These are phyloP conservation scores for Acronicta leporina DNA, from an alignment of 2,888 invertebrate species.

Conservation along the genomic window DNA sequence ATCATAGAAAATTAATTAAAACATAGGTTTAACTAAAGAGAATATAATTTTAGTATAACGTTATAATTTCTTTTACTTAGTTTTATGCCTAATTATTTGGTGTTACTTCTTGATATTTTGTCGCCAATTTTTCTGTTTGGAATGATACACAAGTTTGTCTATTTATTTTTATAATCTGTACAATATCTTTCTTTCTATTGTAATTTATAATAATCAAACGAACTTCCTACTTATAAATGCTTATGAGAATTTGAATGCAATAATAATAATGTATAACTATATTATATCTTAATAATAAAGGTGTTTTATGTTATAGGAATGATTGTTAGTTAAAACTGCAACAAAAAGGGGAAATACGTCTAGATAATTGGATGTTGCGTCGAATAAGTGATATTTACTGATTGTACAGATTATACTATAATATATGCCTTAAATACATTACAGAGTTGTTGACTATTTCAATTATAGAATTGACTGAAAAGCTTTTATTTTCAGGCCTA, in stretches of 20 bases:
- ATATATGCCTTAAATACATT: constrained; percentile 62
- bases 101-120: constrained; percentile 39
- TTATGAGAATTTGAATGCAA: constrained; percentile 55
- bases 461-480: constrained; percentile 70
- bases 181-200: constrained; percentile 49
- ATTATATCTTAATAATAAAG: constrained; percentile 52
- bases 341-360: constrained; percentile 43
- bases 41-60: constrained; percentile 51
- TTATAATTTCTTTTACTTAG: constrained; percentile 42
- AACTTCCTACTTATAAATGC: constrained; percentile 55
- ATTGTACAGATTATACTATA: constrained; percentile 57
- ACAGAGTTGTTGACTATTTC: constrained; percentile 64
- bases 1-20: constrained; percentile 58
- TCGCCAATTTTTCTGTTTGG: constrained; percentile 28
- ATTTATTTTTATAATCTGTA: constrained; percentile 55
- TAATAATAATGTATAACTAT: constrained; percentile 50
- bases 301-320: constrained; percentile 51
- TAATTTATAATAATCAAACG: constrained; percentile 47
- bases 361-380: constrained; percentile 31
- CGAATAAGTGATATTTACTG: constrained; percentile 53
- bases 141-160: constrained; percentile 29
- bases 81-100: constrained; percentile 42
- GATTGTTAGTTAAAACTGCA: constrained; percentile 51
- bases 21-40: constrained; percentile 48
- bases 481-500: constrained; percentile 79